A percentile compares a stretch with the other conserved stretches of the same genome.
Conservation (phyloP, 2,113 vertebrate genomes). For the Cavia porcellus region DNA sequence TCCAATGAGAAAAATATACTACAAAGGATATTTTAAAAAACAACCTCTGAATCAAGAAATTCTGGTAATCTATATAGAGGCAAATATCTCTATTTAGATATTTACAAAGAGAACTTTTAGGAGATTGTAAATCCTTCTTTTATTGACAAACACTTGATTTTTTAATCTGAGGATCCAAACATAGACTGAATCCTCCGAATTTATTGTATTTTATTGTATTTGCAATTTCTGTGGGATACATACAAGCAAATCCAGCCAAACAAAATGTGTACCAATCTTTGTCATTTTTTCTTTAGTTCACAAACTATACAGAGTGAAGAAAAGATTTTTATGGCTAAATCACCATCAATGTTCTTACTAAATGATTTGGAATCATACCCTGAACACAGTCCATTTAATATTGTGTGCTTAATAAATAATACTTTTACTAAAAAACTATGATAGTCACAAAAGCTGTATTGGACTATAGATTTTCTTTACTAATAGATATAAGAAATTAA, state of each 20-base stretch:
- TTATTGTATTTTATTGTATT: neutral
- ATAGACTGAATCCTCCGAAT: neutral
- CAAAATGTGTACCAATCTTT: neutral
- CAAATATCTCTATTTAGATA: neutral
- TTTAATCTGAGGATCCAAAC: slow-evolving; percentile 5
- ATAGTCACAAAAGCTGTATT: neutral
- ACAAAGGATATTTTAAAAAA: neutral
- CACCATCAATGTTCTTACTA: neutral
- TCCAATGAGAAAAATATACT: neutral
- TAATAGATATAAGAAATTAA: neutral
- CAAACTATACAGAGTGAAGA: neutral
- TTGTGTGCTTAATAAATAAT: slow-evolving; percentile 25
- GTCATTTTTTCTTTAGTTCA: neutral
- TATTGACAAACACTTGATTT: slow-evolving; percentile 19
- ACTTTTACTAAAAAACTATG: neutral
- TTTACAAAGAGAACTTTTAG: neutral
- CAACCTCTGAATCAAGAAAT: neutral
- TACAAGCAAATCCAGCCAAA: neutral
- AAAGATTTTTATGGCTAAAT: slow-evolving; percentile 5
- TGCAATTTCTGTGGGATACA: neutral
- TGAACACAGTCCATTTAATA: neutral
- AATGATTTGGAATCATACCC: neutral
- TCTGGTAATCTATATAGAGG: neutral
- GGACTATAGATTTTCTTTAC: neutral
- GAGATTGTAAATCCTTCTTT: neutral